Evolutionary conservation across 1,140 invertebrate genomes (phyloP).

Genomic region (Phthorimaea operculella): DNA sequence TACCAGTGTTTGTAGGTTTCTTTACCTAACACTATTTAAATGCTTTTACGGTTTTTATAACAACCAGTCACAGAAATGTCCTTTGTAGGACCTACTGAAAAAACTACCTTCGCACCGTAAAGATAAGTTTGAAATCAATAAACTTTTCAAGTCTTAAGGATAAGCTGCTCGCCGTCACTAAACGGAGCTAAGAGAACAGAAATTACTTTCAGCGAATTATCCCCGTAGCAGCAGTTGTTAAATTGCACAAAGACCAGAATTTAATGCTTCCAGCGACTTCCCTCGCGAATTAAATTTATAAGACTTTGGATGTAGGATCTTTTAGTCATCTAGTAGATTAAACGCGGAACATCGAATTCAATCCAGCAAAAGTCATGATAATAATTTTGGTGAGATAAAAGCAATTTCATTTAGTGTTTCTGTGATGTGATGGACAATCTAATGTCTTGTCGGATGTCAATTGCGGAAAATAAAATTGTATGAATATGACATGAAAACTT

Average conservation of each 20-base stretch:
- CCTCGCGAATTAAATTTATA: conserved; percentile 21
- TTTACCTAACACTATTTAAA: no score
- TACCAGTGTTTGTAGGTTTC: no score
- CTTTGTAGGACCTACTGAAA: no score
- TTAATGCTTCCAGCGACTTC: conserved; percentile 30
- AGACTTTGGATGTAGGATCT: conserved; percentile 11
- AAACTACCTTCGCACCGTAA: no score
- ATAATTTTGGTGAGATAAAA: conserved; percentile 1
- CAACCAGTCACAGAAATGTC: no score
- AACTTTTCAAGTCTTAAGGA: background rate
- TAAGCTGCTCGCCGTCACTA: background rate
- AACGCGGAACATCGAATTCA: no score
- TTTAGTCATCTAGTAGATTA: background rate
- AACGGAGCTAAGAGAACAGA: conserved; percentile 8
- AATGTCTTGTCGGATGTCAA: no score
- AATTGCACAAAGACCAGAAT: conserved; percentile 42
- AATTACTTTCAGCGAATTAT: conserved; percentile 25
- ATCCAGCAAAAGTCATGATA: conserved; percentile 12
- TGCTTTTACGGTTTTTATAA: no score
- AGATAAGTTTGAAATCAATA: background rate
- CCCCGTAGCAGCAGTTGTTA: conserved; percentile 27
- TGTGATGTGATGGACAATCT: no score
- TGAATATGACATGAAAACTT: no score
- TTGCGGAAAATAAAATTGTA: no score
- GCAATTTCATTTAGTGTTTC: no score